Conservation (phyloP, 2,113 vertebrate genomes). For the Thamnaconus septentrionalis region DNA sequence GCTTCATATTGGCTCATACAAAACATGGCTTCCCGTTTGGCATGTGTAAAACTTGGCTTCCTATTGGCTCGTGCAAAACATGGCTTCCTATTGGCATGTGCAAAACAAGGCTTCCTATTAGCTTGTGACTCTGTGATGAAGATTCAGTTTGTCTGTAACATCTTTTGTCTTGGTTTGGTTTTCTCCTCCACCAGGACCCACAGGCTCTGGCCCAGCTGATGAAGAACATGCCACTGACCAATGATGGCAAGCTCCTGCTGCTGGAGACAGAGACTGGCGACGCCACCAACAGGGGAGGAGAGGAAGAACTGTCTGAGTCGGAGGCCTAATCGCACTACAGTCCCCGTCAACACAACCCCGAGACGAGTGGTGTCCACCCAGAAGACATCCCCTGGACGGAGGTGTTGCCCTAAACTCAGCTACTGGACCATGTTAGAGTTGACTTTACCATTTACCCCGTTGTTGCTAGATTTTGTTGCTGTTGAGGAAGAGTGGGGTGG, state of each 20-base stretch:
- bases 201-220: conserved; percentile 90
- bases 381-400: conserved; percentile 14
- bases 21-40: too few species aligned
- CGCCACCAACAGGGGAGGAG: conserved; percentile 65
- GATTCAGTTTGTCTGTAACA: background rate
- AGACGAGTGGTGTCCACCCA: background rate
- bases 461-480: too few species aligned
- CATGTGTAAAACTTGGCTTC: too few species aligned
- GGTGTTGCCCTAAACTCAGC: conserved; percentile 3
- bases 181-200: conserved; percentile 80
- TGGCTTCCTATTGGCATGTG: too few species aligned
- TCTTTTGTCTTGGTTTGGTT: background rate
- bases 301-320: conserved; percentile 83
- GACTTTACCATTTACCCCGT: too few species aligned
- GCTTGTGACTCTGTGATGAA: background rate
- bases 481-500: too few species aligned
- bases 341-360: background rate
- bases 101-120: background rate
- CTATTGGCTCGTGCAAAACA: too few species aligned
- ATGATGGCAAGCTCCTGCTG: conserved; percentile 91
- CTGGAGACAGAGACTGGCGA: conserved; percentile 78
- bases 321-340: conserved; percentile 80
- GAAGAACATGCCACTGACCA: conserved; percentile 90
- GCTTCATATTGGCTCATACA: too few species aligned
- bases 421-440: too few species aligned